Conservation (phyloP, 2,797 vertebrate genomes). For the Gambusia yucatana region DNA sequence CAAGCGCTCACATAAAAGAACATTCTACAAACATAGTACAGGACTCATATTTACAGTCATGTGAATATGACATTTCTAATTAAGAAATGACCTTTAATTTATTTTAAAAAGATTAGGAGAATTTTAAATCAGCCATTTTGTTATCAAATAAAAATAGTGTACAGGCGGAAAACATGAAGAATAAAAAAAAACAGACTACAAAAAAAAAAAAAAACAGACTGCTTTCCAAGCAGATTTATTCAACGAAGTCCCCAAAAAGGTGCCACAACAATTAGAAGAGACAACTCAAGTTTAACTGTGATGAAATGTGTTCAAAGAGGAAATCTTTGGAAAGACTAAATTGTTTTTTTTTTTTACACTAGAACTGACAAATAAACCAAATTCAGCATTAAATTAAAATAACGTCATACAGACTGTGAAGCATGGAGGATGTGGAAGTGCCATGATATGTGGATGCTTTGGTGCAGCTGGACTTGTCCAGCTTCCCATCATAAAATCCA, state of each 20-base stretch:
- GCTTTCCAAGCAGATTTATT: neutral
- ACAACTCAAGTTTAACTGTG: neutral
- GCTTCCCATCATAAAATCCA: neutral
- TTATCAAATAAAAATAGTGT: neutral
- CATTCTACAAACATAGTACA: constrained; percentile 13
- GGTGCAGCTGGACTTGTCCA: neutral
- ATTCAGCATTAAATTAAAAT: neutral
- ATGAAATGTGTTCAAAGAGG: neutral
- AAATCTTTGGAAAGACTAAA: neutral
- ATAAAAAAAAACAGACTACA: neutral
- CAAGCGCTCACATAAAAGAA: constrained; percentile 31
- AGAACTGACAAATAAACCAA: neutral
- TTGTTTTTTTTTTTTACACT: neutral
- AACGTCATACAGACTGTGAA: neutral
- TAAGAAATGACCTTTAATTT: no score
- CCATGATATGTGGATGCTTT: neutral
- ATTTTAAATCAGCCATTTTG: neutral
- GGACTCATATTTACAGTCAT: neutral
- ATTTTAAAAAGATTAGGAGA: neutral
- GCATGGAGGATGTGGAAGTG: neutral
- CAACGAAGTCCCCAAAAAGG: no score
- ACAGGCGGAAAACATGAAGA: neutral
- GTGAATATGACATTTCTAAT: no score
- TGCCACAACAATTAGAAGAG: neutral
- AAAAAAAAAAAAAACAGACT: neutral